A percentile compares a stretch with the other conserved stretches of the same genome.
phyloP scores from a whole-genome alignment of 2,888 invertebrate genomes.

The Drosophila mimetica region DNA sequence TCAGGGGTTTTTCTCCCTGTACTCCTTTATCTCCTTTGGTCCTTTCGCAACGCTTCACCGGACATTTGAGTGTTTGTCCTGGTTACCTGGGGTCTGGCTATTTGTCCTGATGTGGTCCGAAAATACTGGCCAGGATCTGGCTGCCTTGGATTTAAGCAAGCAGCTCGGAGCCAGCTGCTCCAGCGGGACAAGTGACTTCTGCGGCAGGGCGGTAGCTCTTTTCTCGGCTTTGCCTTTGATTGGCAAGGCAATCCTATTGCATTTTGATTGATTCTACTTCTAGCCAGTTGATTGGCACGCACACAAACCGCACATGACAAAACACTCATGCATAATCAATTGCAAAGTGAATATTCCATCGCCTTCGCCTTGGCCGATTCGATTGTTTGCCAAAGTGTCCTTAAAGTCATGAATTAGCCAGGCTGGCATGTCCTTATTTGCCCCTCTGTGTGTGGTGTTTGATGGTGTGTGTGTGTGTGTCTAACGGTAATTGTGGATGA shows the following conservation, averaged over 20 bases:
- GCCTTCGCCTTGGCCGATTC: slow-evolving; percentile 42
- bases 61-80: slow-evolving; percentile 51
- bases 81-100: slow-evolving; percentile 33
- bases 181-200: slow-evolving; percentile 17
- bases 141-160: slow-evolving; percentile 11
- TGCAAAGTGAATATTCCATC: slow-evolving; percentile 50
- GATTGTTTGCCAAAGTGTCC: slow-evolving; percentile 64
- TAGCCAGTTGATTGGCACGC: slow-evolving; percentile 56
- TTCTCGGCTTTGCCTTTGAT: slow-evolving; percentile 35
- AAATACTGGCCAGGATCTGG: slow-evolving; percentile 21
- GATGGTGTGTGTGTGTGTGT: slow-evolving; percentile 28
- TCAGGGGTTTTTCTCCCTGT: background rate
- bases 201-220: slow-evolving; percentile 1
- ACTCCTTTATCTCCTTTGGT: slow-evolving; percentile 13
- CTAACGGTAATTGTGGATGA: slow-evolving; percentile 68
- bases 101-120: slow-evolving; percentile 44
- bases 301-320: slow-evolving; percentile 26
- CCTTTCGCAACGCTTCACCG: slow-evolving; percentile 35
- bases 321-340: slow-evolving; percentile 62
- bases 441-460: slow-evolving; percentile 11
- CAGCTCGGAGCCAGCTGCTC: slow-evolving; percentile 16
- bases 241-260: slow-evolving; percentile 63
- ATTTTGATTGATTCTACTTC: slow-evolving; percentile 70
- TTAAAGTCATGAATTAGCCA: slow-evolving; percentile 73
- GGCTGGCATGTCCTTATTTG: slow-evolving; percentile 56